Base-by-base conservation (phyloP, 2,888 invertebrate species). In the Acholoe squamosa region DNA sequence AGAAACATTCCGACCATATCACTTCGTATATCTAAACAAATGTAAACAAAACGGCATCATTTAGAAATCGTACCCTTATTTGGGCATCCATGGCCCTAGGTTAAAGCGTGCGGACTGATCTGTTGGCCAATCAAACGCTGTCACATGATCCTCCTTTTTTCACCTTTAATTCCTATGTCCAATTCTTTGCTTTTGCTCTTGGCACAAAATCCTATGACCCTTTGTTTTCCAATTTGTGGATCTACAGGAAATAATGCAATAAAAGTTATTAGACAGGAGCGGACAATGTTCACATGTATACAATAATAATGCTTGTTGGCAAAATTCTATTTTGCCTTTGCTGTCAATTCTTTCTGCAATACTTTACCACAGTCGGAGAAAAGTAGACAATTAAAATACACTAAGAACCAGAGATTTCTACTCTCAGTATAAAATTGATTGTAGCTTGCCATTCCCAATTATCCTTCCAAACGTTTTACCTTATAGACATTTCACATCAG, bases 181-280 rank as follows among this genome's bases (percentile, higher is more conserved):
- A 86, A 86, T 86, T 28, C 56, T 86, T 80, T 80, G 80, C 80
- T 80, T n/a, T 80, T 54, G 33, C 84, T 43, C 84, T 77, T 43
- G 84, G 16, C 84, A 84, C 34, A 54, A 25, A 54, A 56, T 86
- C 86, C 86, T 86, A 86, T 86, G 86, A 86, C 52, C 56, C 56
- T 54, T 43, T 43, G 43, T 43, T 56, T 54, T 86, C 86, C 86
- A 86, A 86, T 19, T 86, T 86, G 86, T 86, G 86, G 56, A 86
- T 86, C 86, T 86, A 86, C 86, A 86, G 86, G 56, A 86, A 86
- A 86, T 86, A 86, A 86, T 86, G 86, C 86, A 86, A 86, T 86
- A 86, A 86, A 86, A 86, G 54, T 54, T 25, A 54, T 86, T 86
- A 86, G 86, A 80, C 80, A 80, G 43, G 33, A 80, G 43, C 33